These are phyloP conservation scores for Lates calcarifer DNA, from an alignment of 2,113 vertebrate genomes.

Conservation along the genomic window DNA sequence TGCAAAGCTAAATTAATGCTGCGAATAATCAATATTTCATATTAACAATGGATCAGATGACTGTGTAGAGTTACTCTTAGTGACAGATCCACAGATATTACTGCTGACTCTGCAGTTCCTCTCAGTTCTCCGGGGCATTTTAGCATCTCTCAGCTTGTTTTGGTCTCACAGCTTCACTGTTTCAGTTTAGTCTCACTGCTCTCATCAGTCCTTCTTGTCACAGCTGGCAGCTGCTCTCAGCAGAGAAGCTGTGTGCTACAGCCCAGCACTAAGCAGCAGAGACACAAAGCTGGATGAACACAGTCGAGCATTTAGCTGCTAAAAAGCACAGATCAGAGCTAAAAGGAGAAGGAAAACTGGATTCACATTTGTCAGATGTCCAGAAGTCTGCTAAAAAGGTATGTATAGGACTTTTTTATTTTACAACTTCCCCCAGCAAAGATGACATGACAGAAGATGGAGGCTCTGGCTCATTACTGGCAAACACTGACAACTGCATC, in stretches of 20 bases:
- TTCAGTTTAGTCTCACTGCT: neutral
- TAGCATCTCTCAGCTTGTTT: neutral
- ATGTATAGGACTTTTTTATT: no score
- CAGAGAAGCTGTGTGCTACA: no score
- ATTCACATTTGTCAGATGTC: neutral
- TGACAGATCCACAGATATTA: no score
- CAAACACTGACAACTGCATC: slow-evolving; percentile 2
- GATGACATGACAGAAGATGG: neutral
- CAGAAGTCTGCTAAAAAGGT: neutral
- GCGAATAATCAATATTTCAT: neutral
- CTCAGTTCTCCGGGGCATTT: no score
- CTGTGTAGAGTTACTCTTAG: no score
- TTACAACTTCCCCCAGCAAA: neutral
- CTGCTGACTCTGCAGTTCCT: no score
- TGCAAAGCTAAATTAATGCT: neutral
- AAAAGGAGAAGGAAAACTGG: neutral
- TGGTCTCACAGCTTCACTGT: neutral
- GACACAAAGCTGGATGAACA: neutral
- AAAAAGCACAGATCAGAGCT: neutral
- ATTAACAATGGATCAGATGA: neutral
- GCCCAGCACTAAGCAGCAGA: no score
- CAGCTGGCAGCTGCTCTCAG: no score
- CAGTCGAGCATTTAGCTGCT: neutral
- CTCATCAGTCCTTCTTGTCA: no score
- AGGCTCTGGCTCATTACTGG: slow-evolving; percentile 3